Evolutionary conservation across 2,888 invertebrate species (phyloP).

Genomic region (Orthosia cruda): DNA sequence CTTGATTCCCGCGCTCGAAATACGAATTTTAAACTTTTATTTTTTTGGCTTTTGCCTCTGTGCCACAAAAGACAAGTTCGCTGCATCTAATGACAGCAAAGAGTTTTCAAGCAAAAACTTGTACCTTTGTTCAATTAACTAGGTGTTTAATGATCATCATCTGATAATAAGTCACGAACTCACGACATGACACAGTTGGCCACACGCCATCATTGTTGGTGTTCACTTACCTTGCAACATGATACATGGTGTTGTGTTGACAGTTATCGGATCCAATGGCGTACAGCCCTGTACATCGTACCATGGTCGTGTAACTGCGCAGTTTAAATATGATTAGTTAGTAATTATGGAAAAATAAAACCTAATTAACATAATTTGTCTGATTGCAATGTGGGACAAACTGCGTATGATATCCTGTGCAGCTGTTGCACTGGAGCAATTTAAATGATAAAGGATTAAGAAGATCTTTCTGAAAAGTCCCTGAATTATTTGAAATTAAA

Average conservation of each 20-base stretch:
- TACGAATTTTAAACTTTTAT: constrained; percentile 2
- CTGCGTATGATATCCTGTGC: constrained; percentile 6
- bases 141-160: constrained; percentile 48
- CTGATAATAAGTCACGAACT: constrained; percentile 57
- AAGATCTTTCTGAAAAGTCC: not conserved
- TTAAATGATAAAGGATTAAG: not conserved
- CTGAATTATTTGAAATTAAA: not conserved
- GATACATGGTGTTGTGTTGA: constrained; percentile 65
- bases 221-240: constrained; percentile 64
- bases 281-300: constrained; percentile 22
- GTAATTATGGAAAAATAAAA: constrained; percentile 37
- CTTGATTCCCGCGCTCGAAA: not conserved
- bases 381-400: constrained; percentile 10
- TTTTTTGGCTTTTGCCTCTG: not conserved
- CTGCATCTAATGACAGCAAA: constrained; percentile 15
- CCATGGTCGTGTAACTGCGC: constrained; percentile 51
- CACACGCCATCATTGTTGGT: constrained; percentile 76
- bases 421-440: not conserved
- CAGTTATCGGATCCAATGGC: constrained; percentile 57
- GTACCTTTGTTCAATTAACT: constrained; percentile 41
- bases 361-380: constrained; percentile 19
- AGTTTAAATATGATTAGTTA: constrained; percentile 34
- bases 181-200: constrained; percentile 75
- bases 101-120: constrained; percentile 32
- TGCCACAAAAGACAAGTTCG: not conserved